A percentile compares a stretch with the other conserved stretches of the same genome.
Conservation (phyloP, 2,113 vertebrate species). For the Channa argus region DNA sequence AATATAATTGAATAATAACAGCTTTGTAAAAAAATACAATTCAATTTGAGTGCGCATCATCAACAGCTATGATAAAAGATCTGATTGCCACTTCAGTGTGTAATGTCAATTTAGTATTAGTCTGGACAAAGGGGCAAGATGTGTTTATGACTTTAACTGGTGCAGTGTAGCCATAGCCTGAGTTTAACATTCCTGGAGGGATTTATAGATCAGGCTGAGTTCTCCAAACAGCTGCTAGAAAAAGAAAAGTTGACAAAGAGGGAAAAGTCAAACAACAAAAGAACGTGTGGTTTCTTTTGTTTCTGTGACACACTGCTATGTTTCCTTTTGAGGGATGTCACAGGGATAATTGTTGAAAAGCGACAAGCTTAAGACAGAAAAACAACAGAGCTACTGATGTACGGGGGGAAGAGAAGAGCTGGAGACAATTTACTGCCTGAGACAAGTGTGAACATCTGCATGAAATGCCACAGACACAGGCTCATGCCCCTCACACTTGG, state of each 20-base stretch:
- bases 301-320: slow-evolving; percentile 2
- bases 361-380: slow-evolving; percentile 3
- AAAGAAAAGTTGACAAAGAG: slow-evolving; percentile 56
- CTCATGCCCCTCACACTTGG: slow-evolving; percentile 28
- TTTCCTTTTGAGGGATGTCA: slow-evolving; percentile 29
- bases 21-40: no score
- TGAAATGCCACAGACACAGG: slow-evolving; percentile 6
- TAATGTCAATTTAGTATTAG: no score
- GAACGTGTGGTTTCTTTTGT: slow-evolving; percentile 57
- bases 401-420: neutral
- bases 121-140: no score
- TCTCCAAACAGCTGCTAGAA: slow-evolving; percentile 32
- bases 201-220: no score
- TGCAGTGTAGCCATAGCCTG: no score
- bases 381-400: slow-evolving; percentile 20
- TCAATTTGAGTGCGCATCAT: no score
- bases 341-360: slow-evolving; percentile 5
- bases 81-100: no score
- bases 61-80: no score
- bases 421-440: slow-evolving; percentile 35
- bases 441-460: slow-evolving; percentile 53
- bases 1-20: no score
- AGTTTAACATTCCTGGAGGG: no score
- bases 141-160: no score
- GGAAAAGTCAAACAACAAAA: slow-evolving; percentile 53